These are phyloP conservation scores for Catajapyx aquilonaris DNA, from an alignment of 1,140 invertebrate genomes.

Conservation along the genomic window DNA sequence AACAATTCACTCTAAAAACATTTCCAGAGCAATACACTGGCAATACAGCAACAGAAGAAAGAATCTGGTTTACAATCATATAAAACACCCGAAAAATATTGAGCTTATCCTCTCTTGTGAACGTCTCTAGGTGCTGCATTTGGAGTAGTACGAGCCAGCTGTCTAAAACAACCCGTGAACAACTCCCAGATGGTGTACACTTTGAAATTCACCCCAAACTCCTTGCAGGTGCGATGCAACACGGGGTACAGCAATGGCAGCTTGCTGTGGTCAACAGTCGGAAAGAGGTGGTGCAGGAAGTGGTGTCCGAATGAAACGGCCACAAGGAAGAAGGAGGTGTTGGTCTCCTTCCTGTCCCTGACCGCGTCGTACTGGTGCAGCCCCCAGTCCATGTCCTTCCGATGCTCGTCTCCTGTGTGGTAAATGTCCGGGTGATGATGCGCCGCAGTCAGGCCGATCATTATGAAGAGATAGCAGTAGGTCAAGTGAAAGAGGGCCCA, in stretches of 20 bases:
- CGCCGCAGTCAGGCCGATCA: slow-evolving; percentile 12
- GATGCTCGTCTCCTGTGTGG: slow-evolving; percentile 14
- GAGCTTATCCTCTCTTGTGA: no score
- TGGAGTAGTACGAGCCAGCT: slow-evolving; percentile 11
- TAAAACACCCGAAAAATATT: no score
- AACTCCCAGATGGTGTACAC: slow-evolving; percentile 10
- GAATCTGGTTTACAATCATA: no score
- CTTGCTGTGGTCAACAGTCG: slow-evolving; percentile 18
- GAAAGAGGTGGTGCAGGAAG: slow-evolving; percentile 18
- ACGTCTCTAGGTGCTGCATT: slow-evolving; percentile 4
- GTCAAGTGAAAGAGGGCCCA: slow-evolving; percentile 12
- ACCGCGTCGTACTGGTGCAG: slow-evolving; percentile 18
- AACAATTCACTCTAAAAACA: no score
- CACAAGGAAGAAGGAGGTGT: slow-evolving; percentile 12
- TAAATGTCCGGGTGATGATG: slow-evolving; percentile 15
- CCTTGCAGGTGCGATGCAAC: slow-evolving; percentile 14
- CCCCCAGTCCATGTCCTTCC: slow-evolving; percentile 1
- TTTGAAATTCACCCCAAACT: slow-evolving; percentile 11
- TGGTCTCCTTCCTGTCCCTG: slow-evolving; percentile 13
- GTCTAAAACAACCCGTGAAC: slow-evolving; percentile 13
- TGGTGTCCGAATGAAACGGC: slow-evolving; percentile 17
- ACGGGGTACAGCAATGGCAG: slow-evolving; percentile 11
- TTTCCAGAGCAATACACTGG: no score
- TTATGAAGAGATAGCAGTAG: slow-evolving; percentile 7
- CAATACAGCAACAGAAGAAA: no score